Evolutionary conservation across 2,888 invertebrate species (phyloP).

Genomic region (Erynnis tages): DNA sequence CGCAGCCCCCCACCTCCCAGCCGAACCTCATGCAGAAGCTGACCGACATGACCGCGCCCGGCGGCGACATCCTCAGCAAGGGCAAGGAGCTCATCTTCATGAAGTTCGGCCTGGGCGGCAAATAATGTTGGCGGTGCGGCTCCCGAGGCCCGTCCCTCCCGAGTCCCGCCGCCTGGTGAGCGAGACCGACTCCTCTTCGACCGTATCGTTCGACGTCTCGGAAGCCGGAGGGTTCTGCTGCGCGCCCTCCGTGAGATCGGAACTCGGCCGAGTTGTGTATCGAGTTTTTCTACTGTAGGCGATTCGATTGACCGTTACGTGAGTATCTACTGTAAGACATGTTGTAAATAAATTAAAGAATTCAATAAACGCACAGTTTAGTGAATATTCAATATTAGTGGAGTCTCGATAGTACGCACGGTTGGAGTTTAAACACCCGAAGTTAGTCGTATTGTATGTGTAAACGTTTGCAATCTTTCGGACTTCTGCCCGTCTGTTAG

Average conservation of each 20-base stretch:
- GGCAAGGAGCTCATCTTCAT: constrained; percentile 97
- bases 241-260: constrained; percentile 30
- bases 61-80: constrained; percentile 94
- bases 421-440: constrained; percentile 62
- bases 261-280: constrained; percentile 49
- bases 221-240: constrained; percentile 37
- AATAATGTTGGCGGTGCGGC: constrained; percentile 79
- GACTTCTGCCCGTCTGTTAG: constrained; percentile 68
- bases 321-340: constrained; percentile 52
- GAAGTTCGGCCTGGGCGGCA: constrained; percentile 94
- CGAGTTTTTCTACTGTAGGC: constrained; percentile 56
- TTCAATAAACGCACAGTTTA: constrained; percentile 81
- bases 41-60: constrained; percentile 93
- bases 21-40: constrained; percentile 95
- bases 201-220: constrained; percentile 27
- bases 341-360: constrained; percentile 70
- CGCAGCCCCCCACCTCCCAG: constrained; percentile 67
- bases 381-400: constrained; percentile 76
- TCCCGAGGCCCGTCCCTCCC: constrained; percentile 40
- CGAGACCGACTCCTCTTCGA: constrained; percentile 34
- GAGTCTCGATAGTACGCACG: constrained; percentile 69
- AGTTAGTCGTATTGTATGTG: constrained; percentile 55
- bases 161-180: constrained; percentile 34
- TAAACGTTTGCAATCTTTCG: constrained; percentile 62
- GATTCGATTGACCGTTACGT: constrained; percentile 51